Conservation (phyloP, 2,888 invertebrate species). For the Brassicogethes aeneus region DNA sequence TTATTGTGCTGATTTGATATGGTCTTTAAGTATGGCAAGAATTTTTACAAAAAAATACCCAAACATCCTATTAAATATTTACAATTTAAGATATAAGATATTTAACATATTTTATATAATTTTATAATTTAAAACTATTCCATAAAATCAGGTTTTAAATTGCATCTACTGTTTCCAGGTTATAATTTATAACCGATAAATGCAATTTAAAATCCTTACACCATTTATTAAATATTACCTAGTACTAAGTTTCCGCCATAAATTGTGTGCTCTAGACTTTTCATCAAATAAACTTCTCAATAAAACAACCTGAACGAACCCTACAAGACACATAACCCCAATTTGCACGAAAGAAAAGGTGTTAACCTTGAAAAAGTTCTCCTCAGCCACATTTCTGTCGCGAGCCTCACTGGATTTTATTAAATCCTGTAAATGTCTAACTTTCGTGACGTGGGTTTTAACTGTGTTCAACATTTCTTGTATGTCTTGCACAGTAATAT, state of each 20-base stretch:
- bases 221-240: slow-evolving; percentile 5
- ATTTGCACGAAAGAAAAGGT: slow-evolving; percentile 70
- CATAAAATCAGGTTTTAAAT: no score
- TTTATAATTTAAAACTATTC: no score
- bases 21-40: no score
- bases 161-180: no score
- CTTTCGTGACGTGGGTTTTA: slow-evolving; percentile 50
- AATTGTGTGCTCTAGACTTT: slow-evolving; percentile 31
- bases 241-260: slow-evolving; percentile 31
- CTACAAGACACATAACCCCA: slow-evolving; percentile 61
- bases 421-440: slow-evolving; percentile 57
- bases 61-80: no score
- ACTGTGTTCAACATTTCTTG: slow-evolving; percentile 58
- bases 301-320: slow-evolving; percentile 67
- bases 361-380: slow-evolving; percentile 73
- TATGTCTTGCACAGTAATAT: slow-evolving; percentile 53
- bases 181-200: no score
- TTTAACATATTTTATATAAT: no score
- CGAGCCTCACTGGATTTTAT: slow-evolving; percentile 68
- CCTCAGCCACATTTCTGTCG: slow-evolving; percentile 74
- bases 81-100: no score
- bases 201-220: no score
- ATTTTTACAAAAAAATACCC: no score
- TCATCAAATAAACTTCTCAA: slow-evolving; percentile 70
- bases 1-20: no score